These are phyloP conservation scores for Ophiodon elongatus DNA, from an alignment of 2,113 vertebrate species.

Conservation along the genomic window DNA sequence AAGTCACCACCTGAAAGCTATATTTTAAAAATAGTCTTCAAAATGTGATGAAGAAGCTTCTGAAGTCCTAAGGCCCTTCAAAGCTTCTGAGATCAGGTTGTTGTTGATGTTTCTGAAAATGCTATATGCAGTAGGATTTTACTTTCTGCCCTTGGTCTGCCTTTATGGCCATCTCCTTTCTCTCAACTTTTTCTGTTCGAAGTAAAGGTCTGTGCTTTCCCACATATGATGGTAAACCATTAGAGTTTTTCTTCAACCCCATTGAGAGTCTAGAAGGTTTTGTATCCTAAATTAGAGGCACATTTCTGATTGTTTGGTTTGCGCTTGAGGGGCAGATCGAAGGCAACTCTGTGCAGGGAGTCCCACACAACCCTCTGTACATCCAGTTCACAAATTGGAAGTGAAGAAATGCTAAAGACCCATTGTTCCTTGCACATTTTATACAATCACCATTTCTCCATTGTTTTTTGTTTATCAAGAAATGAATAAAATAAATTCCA, in stretches of 20 bases:
- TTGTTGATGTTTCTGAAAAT: conserved; percentile 22
- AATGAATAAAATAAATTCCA: not conserved
- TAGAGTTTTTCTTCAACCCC: not conserved
- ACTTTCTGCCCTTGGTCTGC: conserved; percentile 31
- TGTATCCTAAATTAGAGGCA: not conserved
- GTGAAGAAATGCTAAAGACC: not conserved
- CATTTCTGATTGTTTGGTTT: not conserved
- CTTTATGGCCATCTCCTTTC: not conserved
- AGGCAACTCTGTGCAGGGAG: no score
- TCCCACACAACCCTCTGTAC: no score
- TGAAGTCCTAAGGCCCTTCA: not conserved
- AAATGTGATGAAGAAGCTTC: not conserved
- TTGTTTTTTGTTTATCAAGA: conserved; percentile 13
- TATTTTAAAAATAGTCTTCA: not conserved
- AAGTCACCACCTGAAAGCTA: not conserved
- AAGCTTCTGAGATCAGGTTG: conserved; percentile 1
- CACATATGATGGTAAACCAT: not conserved
- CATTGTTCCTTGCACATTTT: not conserved
- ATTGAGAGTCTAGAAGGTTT: not conserved
- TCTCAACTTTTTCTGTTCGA: not conserved
- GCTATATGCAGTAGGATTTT: conserved; percentile 21
- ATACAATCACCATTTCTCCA: not conserved
- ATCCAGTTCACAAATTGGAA: no score
- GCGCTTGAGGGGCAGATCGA: no score
- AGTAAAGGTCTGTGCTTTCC: not conserved